Conservation (phyloP, 2,113 vertebrate genomes). For the Hystrix cristata region DNA sequence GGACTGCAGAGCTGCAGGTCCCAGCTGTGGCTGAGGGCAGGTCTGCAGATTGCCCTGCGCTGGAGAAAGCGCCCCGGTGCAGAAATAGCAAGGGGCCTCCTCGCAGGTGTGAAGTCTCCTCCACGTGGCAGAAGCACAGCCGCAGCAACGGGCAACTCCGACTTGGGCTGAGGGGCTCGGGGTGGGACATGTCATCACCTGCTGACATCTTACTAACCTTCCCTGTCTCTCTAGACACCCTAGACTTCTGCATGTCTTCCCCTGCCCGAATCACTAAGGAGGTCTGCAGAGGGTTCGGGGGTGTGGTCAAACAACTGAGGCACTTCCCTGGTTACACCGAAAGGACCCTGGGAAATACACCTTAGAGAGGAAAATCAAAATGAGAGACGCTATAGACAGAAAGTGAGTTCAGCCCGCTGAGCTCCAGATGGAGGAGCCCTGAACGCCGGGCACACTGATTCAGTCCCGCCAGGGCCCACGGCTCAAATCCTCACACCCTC, state of each 20-base stretch:
- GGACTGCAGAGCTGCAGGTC: neutral
- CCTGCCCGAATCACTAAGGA: neutral
- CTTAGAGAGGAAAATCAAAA: conserved; percentile 49
- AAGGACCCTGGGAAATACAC: conserved; percentile 56
- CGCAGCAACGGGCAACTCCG: neutral
- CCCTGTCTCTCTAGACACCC: neutral
- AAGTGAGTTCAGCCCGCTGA: neutral
- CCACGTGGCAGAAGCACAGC: neutral
- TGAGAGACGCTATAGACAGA: conserved; percentile 8
- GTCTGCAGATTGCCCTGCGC: neutral
- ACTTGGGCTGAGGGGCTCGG: neutral
- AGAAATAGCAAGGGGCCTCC: neutral
- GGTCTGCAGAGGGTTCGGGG: neutral
- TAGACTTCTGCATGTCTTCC: neutral
- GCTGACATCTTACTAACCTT: neutral
- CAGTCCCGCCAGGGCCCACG: neutral
- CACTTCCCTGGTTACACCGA: neutral
- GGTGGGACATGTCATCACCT: rapidly evolving
- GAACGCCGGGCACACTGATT: neutral
- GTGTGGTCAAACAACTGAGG: neutral
- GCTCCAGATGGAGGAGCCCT: conserved; percentile 28
- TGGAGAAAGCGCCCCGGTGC: neutral
- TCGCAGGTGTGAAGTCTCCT: neutral
- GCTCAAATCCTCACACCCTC: neutral
- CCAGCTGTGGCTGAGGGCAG: neutral